A percentile compares a stretch with the other conserved stretches of the same genome.
Evolutionary conservation across 2,797 vertebrate species (phyloP).

Genomic region (Diplodus puntazzo): DNA sequence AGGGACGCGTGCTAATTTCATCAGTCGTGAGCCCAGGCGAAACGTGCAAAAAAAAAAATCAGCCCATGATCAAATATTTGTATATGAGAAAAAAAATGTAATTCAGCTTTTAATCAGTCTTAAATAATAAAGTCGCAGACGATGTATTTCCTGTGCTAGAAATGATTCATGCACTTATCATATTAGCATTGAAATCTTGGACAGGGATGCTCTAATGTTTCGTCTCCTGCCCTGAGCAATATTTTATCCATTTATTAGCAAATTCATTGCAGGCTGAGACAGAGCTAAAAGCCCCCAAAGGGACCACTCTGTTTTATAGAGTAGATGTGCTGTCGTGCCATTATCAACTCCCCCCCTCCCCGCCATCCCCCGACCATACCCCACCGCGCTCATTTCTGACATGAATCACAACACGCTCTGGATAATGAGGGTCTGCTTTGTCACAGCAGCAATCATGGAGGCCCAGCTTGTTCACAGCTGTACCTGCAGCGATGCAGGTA

Average conservation of each 20-base stretch:
- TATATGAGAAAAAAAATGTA: background rate
- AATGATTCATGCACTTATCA: conserved; percentile 7
- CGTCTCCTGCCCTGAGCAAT: conserved; percentile 20
- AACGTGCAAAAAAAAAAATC: background rate
- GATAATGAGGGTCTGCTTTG: conserved; percentile 55
- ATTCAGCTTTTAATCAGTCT: conserved; percentile 18
- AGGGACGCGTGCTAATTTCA: conserved; percentile 50
- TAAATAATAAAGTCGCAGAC: background rate
- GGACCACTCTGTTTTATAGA: conserved; percentile 53
- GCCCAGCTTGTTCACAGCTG: conserved; percentile 45
- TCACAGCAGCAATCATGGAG: conserved; percentile 46
- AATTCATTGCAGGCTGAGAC: conserved; percentile 37
- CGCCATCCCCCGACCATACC: conserved; percentile 29
- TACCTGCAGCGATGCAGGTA: conserved; percentile 38
- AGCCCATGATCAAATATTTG: conserved; percentile 35
- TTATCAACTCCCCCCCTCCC: conserved; percentile 41
- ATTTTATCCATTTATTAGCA: conserved; percentile 47
- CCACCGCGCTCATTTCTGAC: conserved; percentile 39
- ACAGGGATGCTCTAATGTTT: conserved; percentile 26
- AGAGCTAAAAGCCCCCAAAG: conserved; percentile 54
- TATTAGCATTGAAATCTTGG: conserved; percentile 19
- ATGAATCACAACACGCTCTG: conserved; percentile 57
- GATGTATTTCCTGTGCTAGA: background rate
- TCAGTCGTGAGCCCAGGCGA: conserved; percentile 11
- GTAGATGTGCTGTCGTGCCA: conserved; percentile 45